Conservation (phyloP, 2,797 vertebrate species). For the Cetoscarus ocellatus region DNA sequence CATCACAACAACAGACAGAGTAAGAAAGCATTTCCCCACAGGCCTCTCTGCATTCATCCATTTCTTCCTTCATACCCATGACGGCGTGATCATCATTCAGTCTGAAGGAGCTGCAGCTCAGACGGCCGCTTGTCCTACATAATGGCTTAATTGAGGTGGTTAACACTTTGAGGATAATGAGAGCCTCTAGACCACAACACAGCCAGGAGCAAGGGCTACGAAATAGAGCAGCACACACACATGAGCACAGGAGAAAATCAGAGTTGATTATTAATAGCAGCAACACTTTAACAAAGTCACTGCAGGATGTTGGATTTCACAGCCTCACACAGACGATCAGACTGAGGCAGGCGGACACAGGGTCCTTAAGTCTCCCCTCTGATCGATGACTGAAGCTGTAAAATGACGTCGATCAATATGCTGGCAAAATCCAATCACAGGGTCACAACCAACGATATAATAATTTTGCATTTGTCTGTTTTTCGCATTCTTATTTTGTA, state of each 20-base stretch:
- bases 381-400: no score
- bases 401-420: no score
- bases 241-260: constrained; percentile 3
- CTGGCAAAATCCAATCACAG: no score
- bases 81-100: not conserved
- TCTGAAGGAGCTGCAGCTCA: constrained; percentile 14
- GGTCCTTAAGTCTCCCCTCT: no score
- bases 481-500: no score
- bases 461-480: no score
- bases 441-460: no score
- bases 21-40: constrained; percentile 5
- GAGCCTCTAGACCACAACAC: constrained; percentile 58
- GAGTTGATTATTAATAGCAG: constrained; percentile 35
- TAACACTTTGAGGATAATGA: constrained; percentile 69
- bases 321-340: no score
- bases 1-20: not conserved
- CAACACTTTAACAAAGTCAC: not conserved
- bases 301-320: not conserved
- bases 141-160: constrained; percentile 72
- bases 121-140: constrained; percentile 51
- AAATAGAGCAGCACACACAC: constrained; percentile 19
- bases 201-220: constrained; percentile 28
- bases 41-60: not conserved
- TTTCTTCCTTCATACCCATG: not conserved
- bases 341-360: no score